Evolutionary conservation across 2,888 invertebrate genomes (phyloP), one percentile per base, ranked within the genome.

Genomic region (Drosophila meridiana): DNA sequence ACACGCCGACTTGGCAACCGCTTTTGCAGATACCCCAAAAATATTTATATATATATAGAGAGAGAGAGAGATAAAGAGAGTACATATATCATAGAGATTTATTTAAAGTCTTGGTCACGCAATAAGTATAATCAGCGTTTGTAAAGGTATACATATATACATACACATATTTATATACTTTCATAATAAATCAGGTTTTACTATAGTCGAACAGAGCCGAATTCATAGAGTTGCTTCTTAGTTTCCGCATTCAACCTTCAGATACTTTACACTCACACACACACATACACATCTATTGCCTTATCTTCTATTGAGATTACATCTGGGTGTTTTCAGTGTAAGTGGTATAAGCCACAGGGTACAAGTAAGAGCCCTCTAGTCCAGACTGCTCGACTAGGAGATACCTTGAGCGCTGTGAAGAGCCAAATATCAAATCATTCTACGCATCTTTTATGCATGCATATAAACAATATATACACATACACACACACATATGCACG

Each of bases 1-100:
- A 78, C 78, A 73, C 61, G 69, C 48, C 47, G 40, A 43, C 67
- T 62, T 69, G 74, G 61, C 83, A 78, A 73, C 80, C 50, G 42
- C 47, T 26, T 63, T 60, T 58, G 36, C 6, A 47, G 59, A 40
- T 43, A 50, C 50, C 14, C 50, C 50, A 52, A 52, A 42, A 61
- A 43, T 61, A 61, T 43, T 53, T 66, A 32, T 20, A 20, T 20
- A 20, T 20, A 20, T 20, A 20, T 69, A 26, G 26, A 26, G 56
- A 30, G 56, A 56, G 20, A 20, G 20, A 20, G 20, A 20, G 20
- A 20, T 20, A 20, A 20, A 20, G 20, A 20, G 20, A 20, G 20
- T 20, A 20, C 20, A 20, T 43, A 63, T 34, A 43, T 14, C 13
- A 42, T 57, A 36, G 50, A 43, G 58, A 58, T 20, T 20, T 20